These are phyloP conservation scores for Malacosoma neustria DNA, from an alignment of 2,888 invertebrate genomes.

Conservation along the genomic window DNA sequence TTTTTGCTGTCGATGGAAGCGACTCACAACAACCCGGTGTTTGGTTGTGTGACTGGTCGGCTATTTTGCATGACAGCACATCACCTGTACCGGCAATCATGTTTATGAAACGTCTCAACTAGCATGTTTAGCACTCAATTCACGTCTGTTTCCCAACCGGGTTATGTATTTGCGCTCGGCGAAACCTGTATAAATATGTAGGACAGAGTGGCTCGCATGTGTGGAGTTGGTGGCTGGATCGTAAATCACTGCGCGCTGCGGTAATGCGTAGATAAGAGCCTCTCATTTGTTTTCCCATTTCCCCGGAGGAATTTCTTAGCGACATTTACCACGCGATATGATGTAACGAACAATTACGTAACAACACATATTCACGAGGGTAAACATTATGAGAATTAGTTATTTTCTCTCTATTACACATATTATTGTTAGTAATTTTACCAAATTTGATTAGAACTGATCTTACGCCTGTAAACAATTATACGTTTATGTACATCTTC, in stretches of 20 bases:
- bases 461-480: too few relatives aligned
- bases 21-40: slow-evolving; percentile 14
- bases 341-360: slow-evolving; percentile 52
- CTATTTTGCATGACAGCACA: slow-evolving; percentile 13
- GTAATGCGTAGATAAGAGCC: slow-evolving; percentile 71
- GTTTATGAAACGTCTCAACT: slow-evolving; percentile 45
- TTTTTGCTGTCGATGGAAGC: slow-evolving; percentile 22
- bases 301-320: slow-evolving; percentile 65
- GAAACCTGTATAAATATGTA: slow-evolving; percentile 38
- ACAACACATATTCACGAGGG: slow-evolving; percentile 25
- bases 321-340: slow-evolving; percentile 51
- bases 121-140: slow-evolving; percentile 55
- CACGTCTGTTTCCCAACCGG: slow-evolving; percentile 52
- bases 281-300: slow-evolving; percentile 71
- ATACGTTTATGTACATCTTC: too few relatives aligned
- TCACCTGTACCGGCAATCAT: slow-evolving; percentile 27
- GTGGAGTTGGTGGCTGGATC: slow-evolving; percentile 45
- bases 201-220: slow-evolving; percentile 24
- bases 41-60: slow-evolving; percentile 3
- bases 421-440: too few relatives aligned
- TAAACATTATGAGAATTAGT: background rate
- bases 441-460: too few relatives aligned
- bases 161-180: slow-evolving; percentile 45
- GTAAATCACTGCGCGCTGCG: slow-evolving; percentile 59
- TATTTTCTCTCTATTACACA: too few relatives aligned